Conservation (phyloP, 2,113 vertebrate genomes). For the Furnarius figulus region DNA sequence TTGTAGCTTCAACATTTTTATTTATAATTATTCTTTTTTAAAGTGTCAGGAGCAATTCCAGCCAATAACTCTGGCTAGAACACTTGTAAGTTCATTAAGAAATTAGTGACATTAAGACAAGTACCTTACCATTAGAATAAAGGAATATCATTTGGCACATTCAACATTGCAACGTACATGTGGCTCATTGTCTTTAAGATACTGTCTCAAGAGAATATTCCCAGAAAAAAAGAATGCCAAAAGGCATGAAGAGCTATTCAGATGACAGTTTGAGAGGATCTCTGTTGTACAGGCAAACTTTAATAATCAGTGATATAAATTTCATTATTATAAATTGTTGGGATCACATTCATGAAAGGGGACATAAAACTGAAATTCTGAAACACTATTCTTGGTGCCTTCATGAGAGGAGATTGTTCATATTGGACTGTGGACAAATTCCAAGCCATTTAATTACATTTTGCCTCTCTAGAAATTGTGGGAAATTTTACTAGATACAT, state of each 20-base stretch:
- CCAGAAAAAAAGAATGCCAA: not conserved
- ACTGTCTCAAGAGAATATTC: not conserved
- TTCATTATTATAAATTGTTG: not conserved
- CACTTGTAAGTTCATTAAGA: not conserved
- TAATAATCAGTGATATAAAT: not conserved
- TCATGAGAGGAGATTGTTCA: not conserved
- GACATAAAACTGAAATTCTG: not conserved
- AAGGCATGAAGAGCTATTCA: not conserved
- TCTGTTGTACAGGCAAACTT: not conserved
- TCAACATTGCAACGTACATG: not conserved
- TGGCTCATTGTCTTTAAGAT: not conserved
- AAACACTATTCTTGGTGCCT: not conserved
- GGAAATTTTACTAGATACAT: not conserved
- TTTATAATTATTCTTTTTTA: not conserved
- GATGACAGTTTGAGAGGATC: not conserved
- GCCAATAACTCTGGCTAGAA: not conserved
- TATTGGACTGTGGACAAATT: not conserved
- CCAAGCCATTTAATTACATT: not conserved
- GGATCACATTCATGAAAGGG: not conserved
- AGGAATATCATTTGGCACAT: not conserved
- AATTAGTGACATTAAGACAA: not conserved
- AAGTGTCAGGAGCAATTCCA: not conserved
- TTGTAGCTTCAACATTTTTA: not conserved
- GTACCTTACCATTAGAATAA: not conserved
- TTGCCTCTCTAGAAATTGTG: not conserved